Base-by-base conservation (phyloP, 2,888 invertebrate species). In the Hoplodrina ambigua region DNA sequence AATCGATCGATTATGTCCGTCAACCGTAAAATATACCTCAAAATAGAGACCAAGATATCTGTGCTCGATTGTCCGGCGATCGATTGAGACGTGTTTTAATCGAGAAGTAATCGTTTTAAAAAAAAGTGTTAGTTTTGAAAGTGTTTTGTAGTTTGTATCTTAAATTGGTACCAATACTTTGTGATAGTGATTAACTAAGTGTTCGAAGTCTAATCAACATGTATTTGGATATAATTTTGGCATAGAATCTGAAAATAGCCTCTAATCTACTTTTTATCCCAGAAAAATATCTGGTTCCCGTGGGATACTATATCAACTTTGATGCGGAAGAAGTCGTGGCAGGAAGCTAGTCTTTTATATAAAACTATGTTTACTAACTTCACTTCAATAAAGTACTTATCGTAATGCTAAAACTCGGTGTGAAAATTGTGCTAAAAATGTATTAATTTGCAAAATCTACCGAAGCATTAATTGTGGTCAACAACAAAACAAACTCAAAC, bases 21-120 rank as follows among this genome's bases (percentile, higher is more conserved):
- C 87, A 86, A 95, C 91, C 95, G 94, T 95, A 94, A 95, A 95
- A 95, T 94, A 91, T 93, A 93, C 92, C 93, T 94, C 93, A 94
- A 95, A 96, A 94, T 91, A 89, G 87, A 89, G 85, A 80, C 86
- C 72, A 88, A 92, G 90, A 86, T 91, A 93, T 92, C 93, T 93
- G 92, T 94, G 89, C 86, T 83, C 72, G 80, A 81, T 84, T 72
- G 86, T 79, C 83, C 81, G 81, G 79, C 86, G 78, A 52, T 78
- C 85, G 85, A 86, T 86, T 87, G 84, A 81, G 88, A 88, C 87
- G 88, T 87, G 86, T 85, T 81, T 85, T 82, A 86, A 85, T 85
- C 63, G 73, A 69, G 54, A 57, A 57, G 56, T 75, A 63, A 72
- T 67, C 30, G 63, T 55, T 65, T 62, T 11, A 53, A 52, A 73